Percentiles rank a stretch among this genome's conserved stretches.
Evolutionary conservation across 2,797 vertebrate genomes (phyloP).

Genomic region (Chromis chromis): DNA sequence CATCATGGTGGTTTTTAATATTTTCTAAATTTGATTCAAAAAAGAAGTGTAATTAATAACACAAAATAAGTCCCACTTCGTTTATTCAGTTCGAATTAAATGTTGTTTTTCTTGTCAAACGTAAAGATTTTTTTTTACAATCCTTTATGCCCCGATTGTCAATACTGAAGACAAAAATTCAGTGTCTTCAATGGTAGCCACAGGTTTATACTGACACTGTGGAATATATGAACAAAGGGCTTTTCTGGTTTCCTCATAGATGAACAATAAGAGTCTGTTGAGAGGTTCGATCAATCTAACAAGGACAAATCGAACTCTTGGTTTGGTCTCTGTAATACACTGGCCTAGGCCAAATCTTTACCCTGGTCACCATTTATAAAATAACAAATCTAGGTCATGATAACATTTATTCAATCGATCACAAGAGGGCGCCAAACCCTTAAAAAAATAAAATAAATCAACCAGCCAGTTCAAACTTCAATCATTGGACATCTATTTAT

Average conservation of each 20-base stretch:
- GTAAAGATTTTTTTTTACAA: not conserved
- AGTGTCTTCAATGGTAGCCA: no score
- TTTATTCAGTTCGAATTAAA: not conserved
- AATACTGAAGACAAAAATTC: not conserved
- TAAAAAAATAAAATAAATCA: not conserved
- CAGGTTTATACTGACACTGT: no score
- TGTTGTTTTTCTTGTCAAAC: not conserved
- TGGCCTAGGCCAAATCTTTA: not conserved
- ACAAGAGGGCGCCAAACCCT: slow-evolving; percentile 50
- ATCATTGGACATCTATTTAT: slow-evolving; percentile 70
- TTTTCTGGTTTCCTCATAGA: not conserved
- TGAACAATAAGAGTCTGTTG: not conserved
- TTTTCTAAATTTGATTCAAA: no score
- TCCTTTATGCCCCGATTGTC: not conserved
- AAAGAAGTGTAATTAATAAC: no score
- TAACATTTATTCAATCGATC: slow-evolving; percentile 1
- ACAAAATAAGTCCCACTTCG: no score
- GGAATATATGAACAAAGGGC: not conserved
- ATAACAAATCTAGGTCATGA: slow-evolving; percentile 25
- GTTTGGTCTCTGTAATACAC: not conserved
- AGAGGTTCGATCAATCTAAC: not conserved
- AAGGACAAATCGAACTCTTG: not conserved
- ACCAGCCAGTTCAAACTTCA: not conserved
- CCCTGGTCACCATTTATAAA: slow-evolving; percentile 10
- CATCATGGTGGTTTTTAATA: no score